Percentiles rank a stretch among this genome's conserved stretches.
phyloP scores from a whole-genome alignment of 2,888 invertebrate genomes.

The Clunio marinus region DNA sequence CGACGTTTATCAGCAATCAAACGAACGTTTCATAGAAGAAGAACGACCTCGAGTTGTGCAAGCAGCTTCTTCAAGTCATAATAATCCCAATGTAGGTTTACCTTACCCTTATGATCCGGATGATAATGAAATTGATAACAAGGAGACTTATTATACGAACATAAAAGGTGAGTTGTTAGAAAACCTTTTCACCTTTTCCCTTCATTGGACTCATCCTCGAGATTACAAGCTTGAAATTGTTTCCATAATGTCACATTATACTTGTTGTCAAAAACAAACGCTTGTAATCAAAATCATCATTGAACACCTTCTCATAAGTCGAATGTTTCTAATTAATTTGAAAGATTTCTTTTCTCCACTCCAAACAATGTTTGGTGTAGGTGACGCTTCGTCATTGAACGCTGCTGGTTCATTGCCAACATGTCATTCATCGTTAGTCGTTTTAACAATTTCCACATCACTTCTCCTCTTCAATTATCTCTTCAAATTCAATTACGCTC shows the following conservation, averaged over 20 bases:
- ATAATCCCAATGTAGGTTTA: conserved; percentile 45
- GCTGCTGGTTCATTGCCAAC: conserved; percentile 40
- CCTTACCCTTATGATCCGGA: conserved; percentile 47
- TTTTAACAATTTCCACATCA: conserved; percentile 36
- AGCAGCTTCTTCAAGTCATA: conserved; percentile 44
- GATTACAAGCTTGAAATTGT: background rate
- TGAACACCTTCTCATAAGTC: background rate
- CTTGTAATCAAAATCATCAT: no score
- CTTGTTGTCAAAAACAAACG: no score
- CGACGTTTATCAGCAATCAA: conserved; percentile 63
- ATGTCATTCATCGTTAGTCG: conserved; percentile 37
- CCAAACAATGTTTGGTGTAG: no score
- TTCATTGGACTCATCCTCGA: background rate
- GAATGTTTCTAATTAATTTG: conserved; percentile 30
- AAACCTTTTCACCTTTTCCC: background rate
- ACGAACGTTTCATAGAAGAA: conserved; percentile 62
- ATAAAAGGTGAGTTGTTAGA: conserved; percentile 46
- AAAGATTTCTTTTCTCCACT: conserved; percentile 32
- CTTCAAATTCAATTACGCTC: conserved; percentile 37
- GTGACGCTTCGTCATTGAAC: conserved; percentile 45
- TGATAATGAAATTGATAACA: conserved; percentile 48
- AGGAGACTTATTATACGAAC: conserved; percentile 50
- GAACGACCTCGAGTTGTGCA: conserved; percentile 48
- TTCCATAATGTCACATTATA: no score
- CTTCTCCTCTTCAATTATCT: conserved; percentile 35